Base-by-base conservation (phyloP, 1,140 invertebrate genomes). In the Saxidomus purpurata region DNA sequence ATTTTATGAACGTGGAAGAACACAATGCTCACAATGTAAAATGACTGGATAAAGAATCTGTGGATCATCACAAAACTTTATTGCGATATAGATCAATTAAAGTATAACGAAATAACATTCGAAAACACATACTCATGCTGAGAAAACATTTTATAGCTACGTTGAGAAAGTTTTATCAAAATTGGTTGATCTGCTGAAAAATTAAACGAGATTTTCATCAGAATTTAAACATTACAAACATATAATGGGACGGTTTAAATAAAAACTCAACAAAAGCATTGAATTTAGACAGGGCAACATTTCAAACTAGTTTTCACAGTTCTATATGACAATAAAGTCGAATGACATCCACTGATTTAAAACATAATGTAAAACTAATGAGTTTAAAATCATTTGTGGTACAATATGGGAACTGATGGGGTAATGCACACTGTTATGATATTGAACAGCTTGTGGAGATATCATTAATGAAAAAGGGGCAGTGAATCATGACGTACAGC, bases 1-100 rank as follows among this genome's bases (percentile, higher is more conserved):
- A 76, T 76, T 11, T 25, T 55, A 49, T 79, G 49, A 79, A 52
- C 49, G 47, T 55, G 76, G 40, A 49, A 79, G 40, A 79, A 55
- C 28, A 74, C 69, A 79, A 36, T 79, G 76, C 17, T 55, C 22
- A 79, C 67, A 28, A 63, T 63, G 22, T 28, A 63, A 28, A 63
- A 28, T 63, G 59, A 63, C 59, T 63, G 59, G 59, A 63, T 63
- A 28, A 1, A 63, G 59, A 63, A 28, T 28, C 6, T 28, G 25
- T 15, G 1, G 19, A 63, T 25, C 11, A 25, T 63, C n/a, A 63
- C 59, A 63, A 1, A 63, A 63, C 19, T 59, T 17, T 11, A n/a
- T 19, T 59, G 52, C 15, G 6, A 22, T 49, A 49, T 17, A 8
- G 47, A 49, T 49, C n/a, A 59, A 59, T n/a, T 3, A 59, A 59